Base-by-base conservation (phyloP, 2,113 vertebrate species). In the Gopherus flavomarginatus region DNA sequence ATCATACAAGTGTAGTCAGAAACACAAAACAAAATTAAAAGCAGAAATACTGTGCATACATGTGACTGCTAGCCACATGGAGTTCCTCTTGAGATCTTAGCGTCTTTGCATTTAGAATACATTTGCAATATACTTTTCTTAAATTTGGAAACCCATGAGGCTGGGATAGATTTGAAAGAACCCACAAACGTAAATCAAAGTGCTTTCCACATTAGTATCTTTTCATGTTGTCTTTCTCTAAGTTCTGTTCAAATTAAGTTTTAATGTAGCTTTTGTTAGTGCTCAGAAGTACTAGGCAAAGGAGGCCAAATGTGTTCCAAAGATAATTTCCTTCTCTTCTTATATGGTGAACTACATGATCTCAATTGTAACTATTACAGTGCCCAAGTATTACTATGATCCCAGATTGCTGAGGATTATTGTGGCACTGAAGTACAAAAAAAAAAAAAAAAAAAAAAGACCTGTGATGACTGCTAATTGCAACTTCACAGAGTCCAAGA, bases 291-390 rank as follows among this genome's bases (percentile, higher is more conserved):
- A 79, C 44, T 49, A 96, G 89, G 86, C 91, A 96, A 97, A 95
- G 95, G 53, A 90, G 94, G 87, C 49, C 91, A 92, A 97, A 97
- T 91, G 89, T 96, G 95, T 95, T 95, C 83, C 72, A 84, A 96
- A 89, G 90, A 96, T 86, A 95, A 93, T 96, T 96, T 95, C 6
- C 0, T 19, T 92, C 21, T 50, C 6, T 87, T 90, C 54, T 90
- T 89, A 29, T 54, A 81, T 78, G 26, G 19, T 88, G 56, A 94
- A 85, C 72, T 85, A 50, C 56, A 91, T 42, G 91, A 87, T 83
- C 59, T 26, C 85, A 86, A 53, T 42, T 89, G 81, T 90, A 96
- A 90, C 52, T 91, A 52, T 86, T 95, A 14, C 80, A 83, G 12
- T 47, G n/a, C 42, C 47, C 31, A 42, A 87, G 27, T 17, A 1